Base-by-base conservation (phyloP, 2,888 invertebrate species). In the Heliconius ethilla region DNA sequence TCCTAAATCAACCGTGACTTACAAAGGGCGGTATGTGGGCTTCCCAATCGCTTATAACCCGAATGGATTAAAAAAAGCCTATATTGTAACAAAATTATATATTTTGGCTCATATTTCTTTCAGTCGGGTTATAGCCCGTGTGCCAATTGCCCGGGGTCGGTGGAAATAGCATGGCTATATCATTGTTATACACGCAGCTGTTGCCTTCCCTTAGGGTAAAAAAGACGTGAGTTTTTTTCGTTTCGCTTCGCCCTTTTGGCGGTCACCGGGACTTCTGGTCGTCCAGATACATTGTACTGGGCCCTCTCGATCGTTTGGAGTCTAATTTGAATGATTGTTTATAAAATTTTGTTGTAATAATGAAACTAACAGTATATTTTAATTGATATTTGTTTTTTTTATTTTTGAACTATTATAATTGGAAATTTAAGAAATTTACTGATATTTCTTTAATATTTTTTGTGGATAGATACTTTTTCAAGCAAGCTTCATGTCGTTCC, bases 141-240 rank as follows among this genome's bases (percentile, higher is more conserved):
- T 88, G 89, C 86, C 88, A 91, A 92, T 90, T 90, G 92, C 92
- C 91, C 85, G 89, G 86, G 91, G 92, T 91, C 86, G 89, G 87
- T 89, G 89, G 88, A 90, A 90, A 90, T 89, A 92, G 90, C 91
- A 88, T 91, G 92, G 92, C 90, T 90, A 90, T 93, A 93, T 93
- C 93, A 93, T 94, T 94, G 94, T 93, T 91, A 88, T 89, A 91
- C 92, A 91, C 88, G 94, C 94, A 94, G 94, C 94, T 94, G 94
- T 92, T 92, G 89, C 85, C 86, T 90, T 90, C 92, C 93, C 93
- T 85, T 85, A 88, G 92, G 93, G 92, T 91, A 92, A 93, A 93
- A 93, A 93, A 91, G 89, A 90, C 86, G 92, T 80, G 83, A 89
- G 86, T 90, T 91, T 91, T 87, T 86, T 88, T 87, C 82, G 87